phyloP scores from a whole-genome alignment of 2,113 vertebrate genomes.

The Pipa parva region DNA sequence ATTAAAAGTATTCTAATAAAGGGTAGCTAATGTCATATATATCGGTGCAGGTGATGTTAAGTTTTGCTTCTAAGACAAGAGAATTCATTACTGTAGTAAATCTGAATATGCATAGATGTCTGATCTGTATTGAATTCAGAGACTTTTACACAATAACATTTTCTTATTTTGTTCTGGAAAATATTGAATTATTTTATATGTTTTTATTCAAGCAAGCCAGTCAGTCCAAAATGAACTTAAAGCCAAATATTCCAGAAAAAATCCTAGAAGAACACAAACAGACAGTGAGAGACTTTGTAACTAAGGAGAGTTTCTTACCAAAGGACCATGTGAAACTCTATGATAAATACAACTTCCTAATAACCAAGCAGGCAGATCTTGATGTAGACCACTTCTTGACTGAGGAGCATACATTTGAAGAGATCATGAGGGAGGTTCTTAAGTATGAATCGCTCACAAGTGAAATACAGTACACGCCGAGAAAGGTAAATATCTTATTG shows the following conservation, averaged over 20 bases:
- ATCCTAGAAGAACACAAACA: constrained; percentile 64
- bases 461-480: constrained; percentile 69
- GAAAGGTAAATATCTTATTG: constrained; percentile 62
- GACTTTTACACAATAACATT: constrained; percentile 1
- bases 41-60: too few species aligned
- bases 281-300: constrained; percentile 63
- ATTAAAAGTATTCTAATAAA: too few species aligned
- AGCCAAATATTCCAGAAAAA: constrained; percentile 71
- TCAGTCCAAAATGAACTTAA: constrained; percentile 57
- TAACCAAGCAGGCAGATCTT: constrained; percentile 69
- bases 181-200: background rate
- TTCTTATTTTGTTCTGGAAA: too few species aligned
- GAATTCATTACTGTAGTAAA: too few species aligned
- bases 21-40: too few species aligned
- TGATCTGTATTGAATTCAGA: too few species aligned
- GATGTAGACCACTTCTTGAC: constrained; percentile 70
- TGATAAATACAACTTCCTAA: constrained; percentile 71
- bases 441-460: constrained; percentile 72
- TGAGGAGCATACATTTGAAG: constrained; percentile 68
- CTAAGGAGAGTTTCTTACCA: constrained; percentile 63
- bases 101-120: too few species aligned
- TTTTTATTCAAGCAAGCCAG: constrained; percentile 52
- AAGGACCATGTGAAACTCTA: constrained; percentile 65
- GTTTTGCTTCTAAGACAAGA: too few species aligned
- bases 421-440: constrained; percentile 65